These are phyloP conservation scores for Diabrotica undecimpunctata DNA, from an alignment of 1,140 invertebrate genomes.

Conservation along the genomic window DNA sequence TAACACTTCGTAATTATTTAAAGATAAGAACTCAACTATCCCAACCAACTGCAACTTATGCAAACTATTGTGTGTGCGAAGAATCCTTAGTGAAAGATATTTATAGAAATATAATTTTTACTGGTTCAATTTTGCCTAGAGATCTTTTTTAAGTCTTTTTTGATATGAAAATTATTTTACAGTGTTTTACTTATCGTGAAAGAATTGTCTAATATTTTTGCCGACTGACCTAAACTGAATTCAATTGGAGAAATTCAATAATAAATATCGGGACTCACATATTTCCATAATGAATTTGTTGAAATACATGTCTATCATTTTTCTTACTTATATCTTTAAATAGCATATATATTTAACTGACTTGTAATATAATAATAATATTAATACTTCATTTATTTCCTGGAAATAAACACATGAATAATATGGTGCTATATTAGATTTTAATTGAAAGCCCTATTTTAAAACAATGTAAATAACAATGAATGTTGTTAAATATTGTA, in stretches of 20 bases:
- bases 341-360: neutral
- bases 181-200: too few species aligned
- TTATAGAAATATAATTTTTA: too few species aligned
- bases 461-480: slow-evolving; percentile 31
- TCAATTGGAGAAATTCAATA: neutral
- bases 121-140: too few species aligned
- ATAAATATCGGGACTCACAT: neutral
- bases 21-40: too few species aligned
- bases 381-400: neutral
- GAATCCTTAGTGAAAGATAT: too few species aligned
- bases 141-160: too few species aligned
- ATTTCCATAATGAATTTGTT: neutral
- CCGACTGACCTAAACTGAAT: neutral
- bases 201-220: neutral
- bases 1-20: too few species aligned
- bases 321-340: neutral
- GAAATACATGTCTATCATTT: neutral
- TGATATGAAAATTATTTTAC: too few species aligned
- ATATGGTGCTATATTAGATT: slow-evolving; percentile 32
- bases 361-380: neutral
- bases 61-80: too few species aligned
- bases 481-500: slow-evolving; percentile 26
- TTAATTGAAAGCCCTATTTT: slow-evolving; percentile 16
- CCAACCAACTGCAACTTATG: too few species aligned
- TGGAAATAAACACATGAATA: slow-evolving; percentile 10